A percentile compares a stretch with the other conserved stretches of the same genome.
phyloP scores from a whole-genome alignment of 2,797 vertebrate species.

The Tadarida brasiliensis region DNA sequence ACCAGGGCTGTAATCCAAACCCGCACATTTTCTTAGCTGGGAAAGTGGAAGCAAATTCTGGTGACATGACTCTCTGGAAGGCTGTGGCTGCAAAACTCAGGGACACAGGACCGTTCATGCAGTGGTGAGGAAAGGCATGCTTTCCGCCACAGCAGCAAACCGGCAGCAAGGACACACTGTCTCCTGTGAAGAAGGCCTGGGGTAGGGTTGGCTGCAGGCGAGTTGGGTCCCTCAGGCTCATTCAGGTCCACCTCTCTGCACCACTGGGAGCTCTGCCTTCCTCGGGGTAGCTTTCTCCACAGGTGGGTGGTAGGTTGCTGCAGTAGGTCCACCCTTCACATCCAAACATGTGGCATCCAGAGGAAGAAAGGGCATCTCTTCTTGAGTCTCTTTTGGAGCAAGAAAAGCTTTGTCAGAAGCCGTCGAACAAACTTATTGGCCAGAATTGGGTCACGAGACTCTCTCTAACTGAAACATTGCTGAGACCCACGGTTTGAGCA shows the following conservation, averaged over 20 bases:
- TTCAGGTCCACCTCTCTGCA: neutral
- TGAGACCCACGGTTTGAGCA: neutral
- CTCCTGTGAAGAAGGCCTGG: neutral
- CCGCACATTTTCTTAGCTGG: neutral
- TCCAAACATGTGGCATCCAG: neutral
- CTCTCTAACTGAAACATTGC: neutral
- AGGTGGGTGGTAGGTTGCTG: too few species aligned
- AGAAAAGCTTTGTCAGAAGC: neutral
- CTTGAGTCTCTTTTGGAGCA: neutral
- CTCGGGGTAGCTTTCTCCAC: neutral
- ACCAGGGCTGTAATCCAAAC: neutral
- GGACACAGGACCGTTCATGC: neutral
- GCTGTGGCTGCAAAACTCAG: neutral
- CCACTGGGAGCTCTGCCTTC: neutral
- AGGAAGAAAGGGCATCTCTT: neutral
- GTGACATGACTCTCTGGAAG: neutral
- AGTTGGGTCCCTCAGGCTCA: fast-evolving
- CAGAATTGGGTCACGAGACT: neutral
- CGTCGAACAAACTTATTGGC: neutral
- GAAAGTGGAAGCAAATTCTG: neutral
- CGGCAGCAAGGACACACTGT: neutral
- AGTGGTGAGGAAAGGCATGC: neutral
- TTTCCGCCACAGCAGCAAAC: neutral
- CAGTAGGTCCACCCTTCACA: neutral
- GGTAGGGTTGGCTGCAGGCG: neutral